These are phyloP conservation scores for Perdita meconis DNA, from an alignment of 2,888 invertebrate genomes.

Conservation along the genomic window DNA sequence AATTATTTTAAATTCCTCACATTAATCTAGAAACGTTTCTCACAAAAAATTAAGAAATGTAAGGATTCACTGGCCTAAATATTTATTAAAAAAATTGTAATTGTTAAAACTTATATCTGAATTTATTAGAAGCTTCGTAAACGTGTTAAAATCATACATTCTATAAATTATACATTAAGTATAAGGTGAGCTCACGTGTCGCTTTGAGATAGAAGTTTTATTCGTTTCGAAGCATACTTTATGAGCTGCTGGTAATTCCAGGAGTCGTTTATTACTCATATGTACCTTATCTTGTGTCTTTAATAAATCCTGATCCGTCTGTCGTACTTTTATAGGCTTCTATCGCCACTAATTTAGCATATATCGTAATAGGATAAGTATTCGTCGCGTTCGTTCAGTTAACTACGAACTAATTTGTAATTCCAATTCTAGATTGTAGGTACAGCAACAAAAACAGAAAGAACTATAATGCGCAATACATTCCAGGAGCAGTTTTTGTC, in stretches of 20 bases:
- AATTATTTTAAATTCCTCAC: no score
- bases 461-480: no score
- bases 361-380: constrained; percentile 11
- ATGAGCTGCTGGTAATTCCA: constrained; percentile 5
- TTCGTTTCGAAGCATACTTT: neutral
- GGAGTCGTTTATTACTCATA: constrained; percentile 10
- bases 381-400: neutral
- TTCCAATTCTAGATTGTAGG: neutral
- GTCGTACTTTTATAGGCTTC: constrained; percentile 23
- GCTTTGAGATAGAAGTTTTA: neutral
- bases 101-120: neutral
- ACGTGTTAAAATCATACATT: neutral
- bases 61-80: no score
- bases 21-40: no score
- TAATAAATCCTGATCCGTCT: constrained; percentile 14
- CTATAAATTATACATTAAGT: no score
- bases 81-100: neutral
- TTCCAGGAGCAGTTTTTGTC: no score
- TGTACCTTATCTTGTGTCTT: neutral
- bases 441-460: no score
- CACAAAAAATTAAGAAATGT: no score
- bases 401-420: neutral
- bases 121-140: neutral
- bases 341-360: neutral
- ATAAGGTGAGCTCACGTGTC: no score